These are phyloP conservation scores for Leptinotarsa peninsularis DNA, from an alignment of 2,888 invertebrate species.

Conservation along the genomic window DNA sequence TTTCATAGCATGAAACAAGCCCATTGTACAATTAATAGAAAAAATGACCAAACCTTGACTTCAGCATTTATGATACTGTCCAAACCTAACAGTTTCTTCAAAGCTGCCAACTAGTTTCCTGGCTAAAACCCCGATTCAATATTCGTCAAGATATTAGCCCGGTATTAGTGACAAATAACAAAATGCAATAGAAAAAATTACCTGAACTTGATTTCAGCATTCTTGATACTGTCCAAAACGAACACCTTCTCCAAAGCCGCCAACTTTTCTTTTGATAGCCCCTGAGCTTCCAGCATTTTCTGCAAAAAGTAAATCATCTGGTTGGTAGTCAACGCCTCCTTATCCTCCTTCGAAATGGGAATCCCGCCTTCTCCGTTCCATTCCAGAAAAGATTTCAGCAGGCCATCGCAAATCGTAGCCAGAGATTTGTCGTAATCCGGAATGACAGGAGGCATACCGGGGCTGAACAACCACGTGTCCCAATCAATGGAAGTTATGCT, in stretches of 20 bases:
- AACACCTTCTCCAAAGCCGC: constrained; percentile 75
- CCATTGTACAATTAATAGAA: neutral
- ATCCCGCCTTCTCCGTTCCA: constrained; percentile 65
- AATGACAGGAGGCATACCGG: constrained; percentile 91
- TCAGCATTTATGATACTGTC: constrained; percentile 79
- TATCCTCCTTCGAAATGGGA: constrained; percentile 70
- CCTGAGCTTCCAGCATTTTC: constrained; percentile 71
- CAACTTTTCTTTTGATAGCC: constrained; percentile 70
- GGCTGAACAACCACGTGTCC: constrained; percentile 83
- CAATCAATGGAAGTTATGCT: constrained; percentile 79
- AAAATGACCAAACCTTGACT: constrained; percentile 73
- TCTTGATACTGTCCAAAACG: constrained; percentile 73
- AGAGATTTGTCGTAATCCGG: constrained; percentile 82
- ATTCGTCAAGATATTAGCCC: no score
- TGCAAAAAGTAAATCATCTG: constrained; percentile 79
- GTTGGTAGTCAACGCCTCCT: constrained; percentile 69
- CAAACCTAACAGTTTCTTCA: constrained; percentile 77
- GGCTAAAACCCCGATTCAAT: constrained; percentile 50
- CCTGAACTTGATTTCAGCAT: constrained; percentile 83
- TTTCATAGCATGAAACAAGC: no score
- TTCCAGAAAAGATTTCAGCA: constrained; percentile 71
- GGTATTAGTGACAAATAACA: no score
- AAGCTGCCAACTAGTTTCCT: constrained; percentile 70
- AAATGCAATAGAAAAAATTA: neutral
- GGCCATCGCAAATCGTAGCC: constrained; percentile 71